Evolutionary conservation across 1,140 invertebrate species (phyloP).

Genomic region (Neotoxoptera formosana): DNA sequence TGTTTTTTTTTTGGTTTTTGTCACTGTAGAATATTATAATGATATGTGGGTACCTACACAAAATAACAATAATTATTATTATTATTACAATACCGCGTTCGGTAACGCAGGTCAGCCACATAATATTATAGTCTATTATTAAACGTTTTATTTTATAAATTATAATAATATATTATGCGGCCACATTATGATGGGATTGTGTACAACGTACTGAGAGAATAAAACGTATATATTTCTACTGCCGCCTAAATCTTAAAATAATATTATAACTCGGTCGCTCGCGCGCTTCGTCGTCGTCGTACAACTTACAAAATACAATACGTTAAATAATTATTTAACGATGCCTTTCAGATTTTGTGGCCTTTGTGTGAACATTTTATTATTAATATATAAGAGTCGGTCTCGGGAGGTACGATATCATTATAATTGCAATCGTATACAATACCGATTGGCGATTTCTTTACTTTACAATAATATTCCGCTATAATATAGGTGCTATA

Average conservation of each 20-base stretch:
- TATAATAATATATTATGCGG: background rate
- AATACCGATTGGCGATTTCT: background rate
- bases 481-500: background rate
- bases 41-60: constrained; percentile 14
- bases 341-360: background rate
- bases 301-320: background rate
- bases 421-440: background rate
- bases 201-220: background rate
- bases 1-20: background rate
- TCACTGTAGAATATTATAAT: constrained; percentile 3
- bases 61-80: background rate
- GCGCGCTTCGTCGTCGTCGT: background rate
- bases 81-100: background rate
- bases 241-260: background rate
- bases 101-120: background rate
- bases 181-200: background rate
- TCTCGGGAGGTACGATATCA: too few species aligned
- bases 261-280: background rate
- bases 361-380: background rate
- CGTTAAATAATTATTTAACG: background rate
- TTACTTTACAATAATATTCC: background rate
- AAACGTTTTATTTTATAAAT: constrained; percentile 7
- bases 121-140: constrained; percentile 2
- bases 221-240: background rate
- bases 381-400: background rate